These are phyloP conservation scores for Caenorhabditis sp. DNA, from an alignment of 2,888 invertebrate genomes.

Conservation along the genomic window DNA sequence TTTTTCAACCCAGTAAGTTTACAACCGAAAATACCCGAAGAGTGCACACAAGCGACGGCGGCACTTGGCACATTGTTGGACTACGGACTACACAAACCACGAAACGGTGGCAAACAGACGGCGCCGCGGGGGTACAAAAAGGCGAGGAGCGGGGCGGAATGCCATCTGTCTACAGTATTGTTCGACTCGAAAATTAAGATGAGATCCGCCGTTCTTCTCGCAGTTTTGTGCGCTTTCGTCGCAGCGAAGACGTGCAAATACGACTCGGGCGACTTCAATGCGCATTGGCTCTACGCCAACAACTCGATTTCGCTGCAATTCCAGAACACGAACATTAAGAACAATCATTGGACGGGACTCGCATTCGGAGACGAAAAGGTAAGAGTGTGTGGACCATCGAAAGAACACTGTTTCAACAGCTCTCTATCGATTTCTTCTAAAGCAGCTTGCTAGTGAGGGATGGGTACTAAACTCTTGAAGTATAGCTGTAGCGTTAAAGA, in stretches of 20 bases:
- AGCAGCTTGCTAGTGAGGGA: no score
- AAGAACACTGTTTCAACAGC: background rate
- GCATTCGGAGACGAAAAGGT: slow-evolving; percentile 54
- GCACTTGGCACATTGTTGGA: slow-evolving; percentile 49
- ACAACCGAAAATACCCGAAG: slow-evolving; percentile 5
- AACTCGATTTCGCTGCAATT: slow-evolving; percentile 49
- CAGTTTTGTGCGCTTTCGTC: slow-evolving; percentile 3
- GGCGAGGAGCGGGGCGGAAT: background rate
- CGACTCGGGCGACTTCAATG: slow-evolving; percentile 30
- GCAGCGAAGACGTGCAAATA: slow-evolving; percentile 49
- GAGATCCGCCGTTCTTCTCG: slow-evolving; percentile 20
- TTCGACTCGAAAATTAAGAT: slow-evolving; percentile 22
- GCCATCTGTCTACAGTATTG: slow-evolving; percentile 11
- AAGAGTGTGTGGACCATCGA: no score
- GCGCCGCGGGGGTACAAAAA: slow-evolving; percentile 24
- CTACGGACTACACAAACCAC: slow-evolving; percentile 48
- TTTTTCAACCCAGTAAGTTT: background rate
- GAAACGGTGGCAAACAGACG: slow-evolving; percentile 23
- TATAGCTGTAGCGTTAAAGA: no score
- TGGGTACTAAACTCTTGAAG: no score
- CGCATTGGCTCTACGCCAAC: slow-evolving; percentile 44
- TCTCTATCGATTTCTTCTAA: background rate
- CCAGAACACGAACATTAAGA: slow-evolving; percentile 50
- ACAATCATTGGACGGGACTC: slow-evolving; percentile 51
- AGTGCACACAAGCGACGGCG: background rate